Evolutionary conservation across 1,140 invertebrate species (phyloP).

Genomic region (Cepaea nemoralis): DNA sequence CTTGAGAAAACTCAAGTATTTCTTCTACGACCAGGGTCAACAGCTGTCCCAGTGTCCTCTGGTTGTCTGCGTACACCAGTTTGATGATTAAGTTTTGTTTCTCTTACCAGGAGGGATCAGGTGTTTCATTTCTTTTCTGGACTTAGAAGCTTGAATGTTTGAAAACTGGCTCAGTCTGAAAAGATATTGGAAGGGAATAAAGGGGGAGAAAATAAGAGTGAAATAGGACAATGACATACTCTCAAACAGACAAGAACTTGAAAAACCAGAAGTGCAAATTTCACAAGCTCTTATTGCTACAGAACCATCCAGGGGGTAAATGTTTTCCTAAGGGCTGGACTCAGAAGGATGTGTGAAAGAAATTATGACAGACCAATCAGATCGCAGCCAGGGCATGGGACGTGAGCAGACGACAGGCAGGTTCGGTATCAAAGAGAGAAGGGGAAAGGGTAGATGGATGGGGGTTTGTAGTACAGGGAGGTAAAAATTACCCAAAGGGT

Average conservation of each 20-base stretch:
- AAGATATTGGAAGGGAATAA: background rate
- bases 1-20: background rate
- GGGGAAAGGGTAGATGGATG: background rate
- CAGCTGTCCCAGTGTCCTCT: background rate
- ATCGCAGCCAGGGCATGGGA: background rate
- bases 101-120: background rate
- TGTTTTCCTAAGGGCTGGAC: constrained; percentile 2
- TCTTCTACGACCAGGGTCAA: background rate
- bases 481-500: constrained; percentile 11
- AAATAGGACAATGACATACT: background rate
- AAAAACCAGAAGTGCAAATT: background rate
- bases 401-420: background rate
- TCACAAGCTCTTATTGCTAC: background rate
- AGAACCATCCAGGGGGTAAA: background rate
- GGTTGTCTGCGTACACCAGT: background rate
- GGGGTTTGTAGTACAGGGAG: background rate
- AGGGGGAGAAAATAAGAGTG: background rate
- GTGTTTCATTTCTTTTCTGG: background rate
- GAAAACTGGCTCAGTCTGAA: background rate
- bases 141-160: background rate
- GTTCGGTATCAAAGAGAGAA: background rate
- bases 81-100: background rate
- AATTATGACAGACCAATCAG: constrained; percentile 10
- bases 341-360: background rate
- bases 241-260: background rate